These are phyloP conservation scores for Sandelia bainsii DNA, from an alignment of 2,797 vertebrate genomes.

Conservation along the genomic window DNA sequence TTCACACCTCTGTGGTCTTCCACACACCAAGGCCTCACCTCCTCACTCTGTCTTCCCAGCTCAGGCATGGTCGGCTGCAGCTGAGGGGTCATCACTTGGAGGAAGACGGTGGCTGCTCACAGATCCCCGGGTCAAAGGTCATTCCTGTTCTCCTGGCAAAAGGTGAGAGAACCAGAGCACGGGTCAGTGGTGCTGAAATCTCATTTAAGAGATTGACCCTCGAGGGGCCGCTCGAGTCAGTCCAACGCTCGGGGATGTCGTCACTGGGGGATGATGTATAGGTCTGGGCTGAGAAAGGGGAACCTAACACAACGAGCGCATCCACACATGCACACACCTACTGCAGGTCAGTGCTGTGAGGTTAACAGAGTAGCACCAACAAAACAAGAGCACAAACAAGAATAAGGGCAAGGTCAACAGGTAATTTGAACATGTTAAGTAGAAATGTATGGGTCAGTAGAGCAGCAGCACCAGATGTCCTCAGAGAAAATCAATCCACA, in stretches of 20 bases:
- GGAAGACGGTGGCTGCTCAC: constrained; percentile 59
- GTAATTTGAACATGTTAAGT: constrained; percentile 29
- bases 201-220: constrained; percentile 83
- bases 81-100: constrained; percentile 47
- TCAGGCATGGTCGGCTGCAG: constrained; percentile 56
- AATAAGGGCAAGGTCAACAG: constrained; percentile 14
- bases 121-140: constrained; percentile 63
- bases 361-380: neutral
- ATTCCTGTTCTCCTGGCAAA: constrained; percentile 65
- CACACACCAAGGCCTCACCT: constrained; percentile 34
- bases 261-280: constrained; percentile 71
- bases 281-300: constrained; percentile 39
- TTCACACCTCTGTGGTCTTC: constrained; percentile 57
- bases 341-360: constrained; percentile 47
- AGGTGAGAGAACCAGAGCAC: constrained; percentile 66
- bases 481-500: neutral
- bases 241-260: constrained; percentile 49
- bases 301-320: constrained; percentile 24
- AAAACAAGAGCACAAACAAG: constrained; percentile 31
- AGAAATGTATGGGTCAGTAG: constrained; percentile 10
- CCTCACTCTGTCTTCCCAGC: constrained; percentile 41
- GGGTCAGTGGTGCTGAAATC: constrained; percentile 83
- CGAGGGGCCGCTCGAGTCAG: constrained; percentile 57
- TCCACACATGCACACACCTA: constrained; percentile 23
- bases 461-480: neutral